These are phyloP conservation scores for Achatina immaculata DNA, from an alignment of 1,140 invertebrate genomes.

Conservation along the genomic window DNA sequence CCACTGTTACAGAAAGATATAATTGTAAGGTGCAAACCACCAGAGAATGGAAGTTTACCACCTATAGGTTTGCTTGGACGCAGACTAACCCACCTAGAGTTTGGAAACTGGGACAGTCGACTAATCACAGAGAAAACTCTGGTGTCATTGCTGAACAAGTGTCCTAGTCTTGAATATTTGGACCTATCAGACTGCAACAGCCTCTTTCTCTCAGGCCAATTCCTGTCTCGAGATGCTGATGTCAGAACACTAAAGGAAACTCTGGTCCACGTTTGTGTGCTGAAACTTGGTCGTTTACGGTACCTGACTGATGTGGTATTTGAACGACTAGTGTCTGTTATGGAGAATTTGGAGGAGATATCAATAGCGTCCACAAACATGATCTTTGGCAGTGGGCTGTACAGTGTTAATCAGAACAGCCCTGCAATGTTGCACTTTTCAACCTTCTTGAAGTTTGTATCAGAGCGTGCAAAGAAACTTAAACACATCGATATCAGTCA, in stretches of 20 bases:
- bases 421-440: constrained; percentile 31
- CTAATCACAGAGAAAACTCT: constrained; percentile 2
- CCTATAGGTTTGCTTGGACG: neutral
- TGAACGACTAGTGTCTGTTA: constrained; percentile 1
- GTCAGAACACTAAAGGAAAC: neutral
- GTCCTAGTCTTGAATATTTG: constrained; percentile 6
- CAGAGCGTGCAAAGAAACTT: neutral
- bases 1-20: constrained; percentile 63
- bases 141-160: constrained; percentile 1
- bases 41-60: constrained; percentile 4
- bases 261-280: neutral
- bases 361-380: constrained; percentile 30
- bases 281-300: constrained; percentile 23
- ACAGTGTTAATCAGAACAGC: neutral
- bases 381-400: constrained; percentile 22
- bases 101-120: constrained; percentile 14
- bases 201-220: constrained; percentile 22
- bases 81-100: constrained; percentile 26
- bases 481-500: constrained; percentile 26
- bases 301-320: constrained; percentile 36
- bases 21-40: constrained; percentile 50
- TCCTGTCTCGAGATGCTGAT: constrained; percentile 5
- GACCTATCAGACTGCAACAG: constrained; percentile 27
- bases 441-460: constrained; percentile 23
- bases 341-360: constrained; percentile 17